A percentile compares a stretch with the other conserved stretches of the same genome.
phyloP scores from a whole-genome alignment of 2,113 vertebrate species.

The Varanus komodoensis region DNA sequence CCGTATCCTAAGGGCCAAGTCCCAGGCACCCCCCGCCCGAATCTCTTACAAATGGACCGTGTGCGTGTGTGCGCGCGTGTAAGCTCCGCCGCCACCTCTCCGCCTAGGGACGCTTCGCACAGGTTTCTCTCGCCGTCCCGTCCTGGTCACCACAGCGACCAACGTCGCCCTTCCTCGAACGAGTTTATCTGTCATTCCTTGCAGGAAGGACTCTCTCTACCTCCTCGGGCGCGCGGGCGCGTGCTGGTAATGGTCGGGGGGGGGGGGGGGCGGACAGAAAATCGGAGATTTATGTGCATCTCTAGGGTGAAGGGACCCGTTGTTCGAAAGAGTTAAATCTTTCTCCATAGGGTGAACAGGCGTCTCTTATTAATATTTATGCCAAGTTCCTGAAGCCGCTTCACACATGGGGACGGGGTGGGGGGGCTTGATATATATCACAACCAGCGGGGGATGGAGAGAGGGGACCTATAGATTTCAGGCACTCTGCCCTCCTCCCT shows the following conservation, averaged over 20 bases:
- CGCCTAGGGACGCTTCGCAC: no score
- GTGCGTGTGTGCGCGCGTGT: no score
- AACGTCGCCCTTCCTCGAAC: background rate
- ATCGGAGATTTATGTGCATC: no score
- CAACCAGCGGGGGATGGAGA: background rate
- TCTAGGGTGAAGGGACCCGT: background rate
- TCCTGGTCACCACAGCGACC: no score
- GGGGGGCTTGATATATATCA: background rate
- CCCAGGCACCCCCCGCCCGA: background rate
- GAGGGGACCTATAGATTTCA: background rate
- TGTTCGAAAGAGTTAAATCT: background rate
- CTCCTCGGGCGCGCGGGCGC: no score
- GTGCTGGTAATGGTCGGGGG: no score
- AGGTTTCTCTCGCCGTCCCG: no score
- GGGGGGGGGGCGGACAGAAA: no score
- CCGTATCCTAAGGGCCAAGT: background rate
- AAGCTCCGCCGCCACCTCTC: no score
- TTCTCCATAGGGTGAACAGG: background rate
- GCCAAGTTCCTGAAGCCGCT: background rate
- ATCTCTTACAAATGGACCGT: background rate
- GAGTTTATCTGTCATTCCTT: background rate
- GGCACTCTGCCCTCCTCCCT: no score
- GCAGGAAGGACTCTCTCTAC: background rate
- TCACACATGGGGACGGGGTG: background rate
- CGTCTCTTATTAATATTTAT: constrained; percentile 2